Conservation (phyloP, 2,797 vertebrate genomes). For the Novumbra hubbsi region DNA sequence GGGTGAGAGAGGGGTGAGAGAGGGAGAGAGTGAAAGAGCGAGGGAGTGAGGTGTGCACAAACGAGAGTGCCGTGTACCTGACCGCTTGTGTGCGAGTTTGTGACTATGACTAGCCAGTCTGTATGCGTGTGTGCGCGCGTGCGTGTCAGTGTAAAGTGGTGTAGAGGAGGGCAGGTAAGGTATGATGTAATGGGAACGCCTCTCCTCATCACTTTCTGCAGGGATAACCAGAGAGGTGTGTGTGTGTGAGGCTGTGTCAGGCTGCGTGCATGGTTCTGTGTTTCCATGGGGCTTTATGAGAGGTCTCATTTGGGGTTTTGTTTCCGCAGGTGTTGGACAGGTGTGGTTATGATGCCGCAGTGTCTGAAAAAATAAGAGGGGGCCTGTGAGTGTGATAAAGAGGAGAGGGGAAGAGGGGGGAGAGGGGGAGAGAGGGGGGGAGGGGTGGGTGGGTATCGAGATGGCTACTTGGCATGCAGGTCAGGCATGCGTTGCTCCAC, state of each 20-base stretch:
- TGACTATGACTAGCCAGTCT: neutral
- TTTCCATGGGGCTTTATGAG: neutral
- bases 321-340: constrained; percentile 59
- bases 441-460: constrained; percentile 56
- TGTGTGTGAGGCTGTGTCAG: constrained; percentile 15
- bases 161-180: constrained; percentile 31
- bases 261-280: constrained; percentile 14
- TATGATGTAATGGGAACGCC: neutral
- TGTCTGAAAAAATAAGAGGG: constrained; percentile 5
- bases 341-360: constrained; percentile 45
- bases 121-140: neutral
- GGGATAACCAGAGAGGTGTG: neutral
- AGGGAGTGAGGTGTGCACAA: neutral
- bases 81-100: constrained; percentile 8
- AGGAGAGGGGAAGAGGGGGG: constrained; percentile 15
- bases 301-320: constrained; percentile 6
- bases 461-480: constrained; percentile 74
- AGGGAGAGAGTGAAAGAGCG: constrained; percentile 16
- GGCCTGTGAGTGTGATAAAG: constrained; percentile 6
- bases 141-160: constrained; percentile 6
- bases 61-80: constrained; percentile 22
- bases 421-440: constrained; percentile 32
- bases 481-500: constrained; percentile 46
- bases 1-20: neutral
- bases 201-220: constrained; percentile 1